phyloP scores from a whole-genome alignment of 1,140 invertebrate species.

The Oryctes rhinoceros region DNA sequence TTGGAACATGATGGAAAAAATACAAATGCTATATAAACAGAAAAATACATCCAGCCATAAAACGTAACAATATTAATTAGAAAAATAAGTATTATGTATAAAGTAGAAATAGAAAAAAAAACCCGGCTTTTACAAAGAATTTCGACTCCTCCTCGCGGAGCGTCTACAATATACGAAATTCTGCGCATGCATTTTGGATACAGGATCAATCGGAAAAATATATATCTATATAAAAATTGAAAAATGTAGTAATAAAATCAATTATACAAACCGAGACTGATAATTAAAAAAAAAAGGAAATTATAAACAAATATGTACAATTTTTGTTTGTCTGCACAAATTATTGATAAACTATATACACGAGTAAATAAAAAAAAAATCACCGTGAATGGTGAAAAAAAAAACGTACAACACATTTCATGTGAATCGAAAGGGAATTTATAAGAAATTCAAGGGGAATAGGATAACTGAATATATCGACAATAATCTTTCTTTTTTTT shows the following conservation, averaged over 20 bases:
- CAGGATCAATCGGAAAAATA: too few relatives aligned
- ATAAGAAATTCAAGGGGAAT: background rate
- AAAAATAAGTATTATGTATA: background rate
- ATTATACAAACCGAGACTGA: too few relatives aligned
- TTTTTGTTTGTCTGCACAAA: background rate
- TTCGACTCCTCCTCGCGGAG: background rate
- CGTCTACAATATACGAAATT: too few relatives aligned
- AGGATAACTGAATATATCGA: background rate
- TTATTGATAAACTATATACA: background rate
- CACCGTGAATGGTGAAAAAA: background rate
- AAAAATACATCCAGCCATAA: background rate
- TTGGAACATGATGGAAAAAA: background rate
- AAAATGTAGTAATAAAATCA: too few relatives aligned
- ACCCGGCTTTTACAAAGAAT: background rate
- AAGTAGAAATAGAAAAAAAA: background rate
- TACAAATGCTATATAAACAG: background rate
- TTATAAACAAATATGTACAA: too few relatives aligned
- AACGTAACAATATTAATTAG: background rate
- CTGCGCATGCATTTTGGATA: too few relatives aligned
- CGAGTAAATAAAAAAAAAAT: background rate
- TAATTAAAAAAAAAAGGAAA: too few relatives aligned
- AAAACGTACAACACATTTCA: background rate
- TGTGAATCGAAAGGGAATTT: background rate
- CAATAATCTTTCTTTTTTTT: background rate
- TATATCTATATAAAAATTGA: too few relatives aligned